These are phyloP conservation scores for Ophthalmolycus amberensis DNA, from an alignment of 2,113 vertebrate species.

Conservation along the genomic window DNA sequence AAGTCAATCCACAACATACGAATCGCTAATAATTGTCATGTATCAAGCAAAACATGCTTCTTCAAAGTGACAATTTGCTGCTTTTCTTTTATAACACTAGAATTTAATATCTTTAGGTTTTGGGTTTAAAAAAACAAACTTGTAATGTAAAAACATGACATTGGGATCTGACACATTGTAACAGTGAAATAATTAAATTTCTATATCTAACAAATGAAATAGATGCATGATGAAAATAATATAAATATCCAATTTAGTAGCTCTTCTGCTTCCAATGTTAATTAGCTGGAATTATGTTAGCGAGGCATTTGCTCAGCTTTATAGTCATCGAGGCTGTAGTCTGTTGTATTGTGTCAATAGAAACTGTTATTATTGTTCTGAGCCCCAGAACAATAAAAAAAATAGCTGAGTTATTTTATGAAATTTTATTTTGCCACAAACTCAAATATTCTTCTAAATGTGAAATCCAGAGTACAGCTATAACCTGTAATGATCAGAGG, in stretches of 20 bases:
- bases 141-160: neutral
- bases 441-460: neutral
- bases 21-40: neutral
- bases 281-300: too few relatives aligned
- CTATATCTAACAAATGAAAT: neutral
- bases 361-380: neutral
- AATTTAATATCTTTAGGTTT: neutral
- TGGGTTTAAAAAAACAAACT: neutral
- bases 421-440: neutral
- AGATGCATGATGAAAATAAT: neutral
- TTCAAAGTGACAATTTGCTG: neutral
- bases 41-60: neutral
- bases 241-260: neutral
- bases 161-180: neutral
- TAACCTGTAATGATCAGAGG: neutral
- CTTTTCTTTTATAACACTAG: neutral
- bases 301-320: neutral
- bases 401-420: neutral
- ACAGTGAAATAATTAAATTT: neutral
- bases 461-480: neutral
- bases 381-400: neutral
- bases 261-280: neutral
- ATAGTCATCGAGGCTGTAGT: neutral
- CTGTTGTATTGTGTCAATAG: neutral
- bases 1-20: neutral